A percentile compares a stretch with the other conserved stretches of the same genome.
Evolutionary conservation across 2,113 vertebrate species (phyloP).

Genomic region (Cathartes aura): DNA sequence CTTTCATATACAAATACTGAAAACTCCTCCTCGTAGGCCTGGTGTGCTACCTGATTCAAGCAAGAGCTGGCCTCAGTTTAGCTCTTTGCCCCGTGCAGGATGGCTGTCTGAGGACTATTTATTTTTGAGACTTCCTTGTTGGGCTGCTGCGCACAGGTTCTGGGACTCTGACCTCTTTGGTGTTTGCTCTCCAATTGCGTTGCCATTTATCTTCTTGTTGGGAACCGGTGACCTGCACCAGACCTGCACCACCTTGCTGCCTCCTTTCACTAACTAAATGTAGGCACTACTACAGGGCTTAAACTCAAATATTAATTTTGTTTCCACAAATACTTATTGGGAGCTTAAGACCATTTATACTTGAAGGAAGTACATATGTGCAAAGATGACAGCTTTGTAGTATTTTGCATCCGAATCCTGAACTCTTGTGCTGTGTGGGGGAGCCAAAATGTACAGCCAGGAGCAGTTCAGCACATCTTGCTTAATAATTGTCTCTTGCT

Average conservation of each 20-base stretch:
- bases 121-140: not conserved
- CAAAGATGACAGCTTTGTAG: not conserved
- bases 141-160: rapidly evolving
- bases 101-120: not conserved
- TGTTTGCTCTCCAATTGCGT: not conserved
- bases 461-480: not conserved
- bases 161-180: not conserved
- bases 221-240: not conserved
- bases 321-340: not conserved
- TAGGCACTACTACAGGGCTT: not conserved
- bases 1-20: no score
- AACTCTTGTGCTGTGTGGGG: rapidly evolving
- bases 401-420: not conserved
- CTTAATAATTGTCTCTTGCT: not conserved
- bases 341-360: not conserved
- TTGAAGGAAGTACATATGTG: not conserved
- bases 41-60: not conserved
- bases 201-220: not conserved
- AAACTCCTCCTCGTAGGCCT: rapidly evolving
- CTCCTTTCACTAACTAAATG: rapidly evolving
- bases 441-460: not conserved
- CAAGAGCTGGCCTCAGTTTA: not conserved
- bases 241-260: not conserved
- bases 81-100: not conserved
- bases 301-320: rapidly evolving